These are phyloP conservation scores for Rhyacophila evoluta DNA, from an alignment of 2,888 invertebrate species.

Conservation along the genomic window DNA sequence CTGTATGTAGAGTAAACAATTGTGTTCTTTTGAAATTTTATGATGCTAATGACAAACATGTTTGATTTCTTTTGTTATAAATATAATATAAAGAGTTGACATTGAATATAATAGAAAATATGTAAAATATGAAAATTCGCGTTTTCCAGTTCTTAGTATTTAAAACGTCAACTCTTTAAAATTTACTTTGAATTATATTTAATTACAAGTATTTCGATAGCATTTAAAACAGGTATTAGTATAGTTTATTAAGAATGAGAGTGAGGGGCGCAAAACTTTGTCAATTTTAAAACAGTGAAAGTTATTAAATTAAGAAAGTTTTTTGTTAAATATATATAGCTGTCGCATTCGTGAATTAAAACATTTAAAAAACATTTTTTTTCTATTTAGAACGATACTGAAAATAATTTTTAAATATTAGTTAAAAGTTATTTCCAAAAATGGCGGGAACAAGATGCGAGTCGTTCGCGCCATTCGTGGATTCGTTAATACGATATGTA, in stretches of 20 bases:
- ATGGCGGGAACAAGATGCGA: conserved; percentile 35
- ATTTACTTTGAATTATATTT: no score
- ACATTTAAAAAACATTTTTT: conserved; percentile 4
- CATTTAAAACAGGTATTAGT: no score
- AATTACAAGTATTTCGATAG: no score
- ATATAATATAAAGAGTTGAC: no score
- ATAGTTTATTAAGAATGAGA: no score
- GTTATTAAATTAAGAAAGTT: conserved; percentile 43
- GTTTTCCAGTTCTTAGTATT: no score
- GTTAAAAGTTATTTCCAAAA: conserved; percentile 33
- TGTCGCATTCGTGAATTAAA: conserved; percentile 26
- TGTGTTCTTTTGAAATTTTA: no score
- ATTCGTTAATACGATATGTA: conserved; percentile 51
- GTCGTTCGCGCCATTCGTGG: conserved; percentile 32
- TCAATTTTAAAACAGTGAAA: conserved; percentile 40
- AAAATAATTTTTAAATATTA: conserved; percentile 19
- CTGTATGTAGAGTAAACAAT: no score
- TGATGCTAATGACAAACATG: not conserved
- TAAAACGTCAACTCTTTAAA: no score
- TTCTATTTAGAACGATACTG: conserved; percentile 5
- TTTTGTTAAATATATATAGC: conserved; percentile 36
- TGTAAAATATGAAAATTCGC: no score
- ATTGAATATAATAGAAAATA: no score
- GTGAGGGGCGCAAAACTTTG: conserved; percentile 45
- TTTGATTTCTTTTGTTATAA: not conserved